Evolutionary conservation across 1,140 invertebrate species (phyloP).

Genomic region (Scaptomyza montana): DNA sequence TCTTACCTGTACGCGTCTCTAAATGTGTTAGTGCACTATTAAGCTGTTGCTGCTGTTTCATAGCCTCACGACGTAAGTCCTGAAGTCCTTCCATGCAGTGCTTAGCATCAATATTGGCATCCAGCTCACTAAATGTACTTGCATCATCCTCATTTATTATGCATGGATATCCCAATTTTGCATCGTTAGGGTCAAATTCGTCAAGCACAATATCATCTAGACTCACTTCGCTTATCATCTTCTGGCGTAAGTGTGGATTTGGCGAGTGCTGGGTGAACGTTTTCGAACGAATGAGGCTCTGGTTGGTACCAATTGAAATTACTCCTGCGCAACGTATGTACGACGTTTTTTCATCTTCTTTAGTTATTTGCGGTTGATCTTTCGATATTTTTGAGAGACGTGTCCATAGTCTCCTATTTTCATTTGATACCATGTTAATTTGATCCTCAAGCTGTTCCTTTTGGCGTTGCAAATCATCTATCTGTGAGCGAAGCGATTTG

Average conservation of each 20-base stretch:
- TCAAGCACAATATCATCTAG: constrained; percentile 90
- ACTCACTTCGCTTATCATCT: constrained; percentile 86
- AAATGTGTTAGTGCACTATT: constrained; percentile 84
- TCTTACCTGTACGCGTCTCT: constrained; percentile 63
- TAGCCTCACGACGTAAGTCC: constrained; percentile 86
- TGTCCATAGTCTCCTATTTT: constrained; percentile 91
- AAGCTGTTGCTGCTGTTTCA: constrained; percentile 87
- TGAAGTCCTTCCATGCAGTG: constrained; percentile 87
- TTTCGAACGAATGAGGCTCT: constrained; percentile 85
- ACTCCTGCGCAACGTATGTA: background rate
- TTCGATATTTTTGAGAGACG: constrained; percentile 87
- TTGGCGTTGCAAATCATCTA: constrained; percentile 88
- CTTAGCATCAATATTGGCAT: constrained; percentile 87
- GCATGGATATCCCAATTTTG: constrained; percentile 87
- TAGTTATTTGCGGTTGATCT: constrained; percentile 81
- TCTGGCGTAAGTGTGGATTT: constrained; percentile 84
- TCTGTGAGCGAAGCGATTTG: constrained; percentile 85
- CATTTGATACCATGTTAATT: constrained; percentile 90
- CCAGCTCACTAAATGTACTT: constrained; percentile 84
- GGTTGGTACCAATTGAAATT: constrained; percentile 47
- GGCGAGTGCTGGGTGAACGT: constrained; percentile 87
- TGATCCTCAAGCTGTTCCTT: constrained; percentile 90
- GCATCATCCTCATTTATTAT: constrained; percentile 84
- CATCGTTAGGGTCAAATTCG: constrained; percentile 85
- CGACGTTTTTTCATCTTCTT: constrained; percentile 29